These are phyloP conservation scores for Melieria crassipennis DNA, from an alignment of 2,888 invertebrate genomes.

Conservation along the genomic window DNA sequence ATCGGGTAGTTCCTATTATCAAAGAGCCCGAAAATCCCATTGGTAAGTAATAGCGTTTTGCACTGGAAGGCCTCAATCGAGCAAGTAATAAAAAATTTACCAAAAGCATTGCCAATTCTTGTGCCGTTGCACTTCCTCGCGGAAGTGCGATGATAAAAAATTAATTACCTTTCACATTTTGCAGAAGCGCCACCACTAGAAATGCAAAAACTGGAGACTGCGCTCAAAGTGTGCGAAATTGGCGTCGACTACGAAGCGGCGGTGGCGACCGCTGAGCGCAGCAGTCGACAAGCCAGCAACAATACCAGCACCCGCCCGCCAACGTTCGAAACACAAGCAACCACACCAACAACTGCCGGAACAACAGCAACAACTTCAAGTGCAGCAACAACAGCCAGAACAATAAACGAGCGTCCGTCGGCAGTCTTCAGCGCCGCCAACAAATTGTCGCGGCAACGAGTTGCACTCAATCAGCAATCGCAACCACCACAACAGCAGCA, in stretches of 20 bases:
- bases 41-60: constrained; percentile 45
- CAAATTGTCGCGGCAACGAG: constrained; percentile 61
- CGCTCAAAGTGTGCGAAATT: constrained; percentile 59
- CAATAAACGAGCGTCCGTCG: constrained; percentile 42
- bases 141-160: background rate
- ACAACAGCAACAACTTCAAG: constrained; percentile 17
- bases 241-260: constrained; percentile 54
- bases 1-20: constrained; percentile 64
- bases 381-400: constrained; percentile 27
- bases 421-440: constrained; percentile 46
- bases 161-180: constrained; percentile 3
- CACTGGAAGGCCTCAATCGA: no score
- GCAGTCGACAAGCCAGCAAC: constrained; percentile 39
- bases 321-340: constrained; percentile 25
- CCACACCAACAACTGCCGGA: background rate
- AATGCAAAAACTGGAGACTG: constrained; percentile 61
- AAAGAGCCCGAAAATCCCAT: constrained; percentile 61
- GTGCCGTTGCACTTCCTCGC: no score
- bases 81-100: no score
- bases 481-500: constrained; percentile 46
- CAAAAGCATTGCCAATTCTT: background rate
- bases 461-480: constrained; percentile 58
- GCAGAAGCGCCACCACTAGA: constrained; percentile 57
- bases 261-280: constrained; percentile 41
- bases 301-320: constrained; percentile 9